Evolutionary conservation across 2,113 vertebrate species (phyloP).

Genomic region (Apistogramma diplotaenia): DNA sequence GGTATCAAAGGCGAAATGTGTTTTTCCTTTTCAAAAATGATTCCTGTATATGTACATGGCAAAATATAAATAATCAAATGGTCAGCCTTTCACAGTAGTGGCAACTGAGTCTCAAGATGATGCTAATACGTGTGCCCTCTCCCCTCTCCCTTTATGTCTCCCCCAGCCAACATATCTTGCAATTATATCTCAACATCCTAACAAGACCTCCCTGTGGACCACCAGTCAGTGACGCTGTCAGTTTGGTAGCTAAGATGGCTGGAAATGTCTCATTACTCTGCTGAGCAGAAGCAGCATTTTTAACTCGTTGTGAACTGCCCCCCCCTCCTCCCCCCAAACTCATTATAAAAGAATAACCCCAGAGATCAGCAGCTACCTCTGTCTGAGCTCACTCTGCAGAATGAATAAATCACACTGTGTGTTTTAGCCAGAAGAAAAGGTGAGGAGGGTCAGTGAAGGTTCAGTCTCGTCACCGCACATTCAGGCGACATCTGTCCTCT

Average conservation of each 20-base stretch:
- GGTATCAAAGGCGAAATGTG: constrained; percentile 16
- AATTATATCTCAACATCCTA: constrained; percentile 69
- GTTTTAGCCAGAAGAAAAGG: constrained; percentile 6
- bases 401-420: constrained; percentile 53
- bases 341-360: constrained; percentile 46
- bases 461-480: neutral
- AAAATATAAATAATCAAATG: constrained; percentile 3
- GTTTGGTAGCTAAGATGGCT: constrained; percentile 40
- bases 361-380: constrained; percentile 22
- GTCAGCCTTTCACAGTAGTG: neutral
- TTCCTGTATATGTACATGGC: neutral
- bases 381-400: constrained; percentile 5
- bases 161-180: constrained; percentile 40
- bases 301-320: constrained; percentile 29
- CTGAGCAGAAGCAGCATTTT: constrained; percentile 23
- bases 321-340: constrained; percentile 21
- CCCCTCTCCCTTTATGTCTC: constrained; percentile 29
- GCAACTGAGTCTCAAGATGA: neutral
- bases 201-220: constrained; percentile 64
- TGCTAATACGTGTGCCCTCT: neutral
- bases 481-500: neutral
- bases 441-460: neutral
- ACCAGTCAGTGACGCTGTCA: constrained; percentile 63
- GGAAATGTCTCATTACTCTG: constrained; percentile 68
- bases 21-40: neutral